A percentile compares a stretch with the other conserved stretches of the same genome.
Conservation (phyloP, 2,888 invertebrate species). For the Pristionchus fissidentatus region DNA sequence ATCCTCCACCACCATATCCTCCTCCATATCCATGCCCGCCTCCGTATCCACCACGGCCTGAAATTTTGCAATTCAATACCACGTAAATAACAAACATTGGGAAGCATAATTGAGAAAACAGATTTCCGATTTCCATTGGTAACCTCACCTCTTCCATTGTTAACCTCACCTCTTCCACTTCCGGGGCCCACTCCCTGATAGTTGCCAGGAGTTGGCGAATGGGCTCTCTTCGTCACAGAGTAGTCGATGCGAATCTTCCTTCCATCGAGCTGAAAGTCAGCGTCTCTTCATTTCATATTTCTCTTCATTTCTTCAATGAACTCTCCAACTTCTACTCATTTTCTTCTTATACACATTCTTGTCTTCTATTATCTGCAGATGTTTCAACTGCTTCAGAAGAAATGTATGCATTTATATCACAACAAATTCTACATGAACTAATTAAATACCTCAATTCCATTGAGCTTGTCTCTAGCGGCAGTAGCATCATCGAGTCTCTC, state of each 20-base stretch:
- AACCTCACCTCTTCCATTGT: neutral
- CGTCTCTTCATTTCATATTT: neutral
- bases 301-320: constrained; percentile 20
- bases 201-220: constrained; percentile 73
- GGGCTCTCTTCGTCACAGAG: constrained; percentile 70
- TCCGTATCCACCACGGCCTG: constrained; percentile 42
- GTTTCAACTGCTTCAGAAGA: neutral
- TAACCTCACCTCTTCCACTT: neutral
- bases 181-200: constrained; percentile 66
- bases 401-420: neutral
- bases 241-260: constrained; percentile 69
- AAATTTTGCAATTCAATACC: too few relatives aligned
- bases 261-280: constrained; percentile 54
- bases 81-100: neutral
- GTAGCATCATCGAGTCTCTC: constrained; percentile 64
- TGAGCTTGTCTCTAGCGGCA: constrained; percentile 63
- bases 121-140: too few relatives aligned
- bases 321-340: neutral
- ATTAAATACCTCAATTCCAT: constrained; percentile 50
- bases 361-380: neutral
- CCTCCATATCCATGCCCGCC: constrained; percentile 8
- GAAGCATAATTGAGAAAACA: neutral
- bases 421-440: too few relatives aligned
- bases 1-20: constrained; percentile 16
- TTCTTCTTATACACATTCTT: constrained; percentile 3